phyloP scores from a whole-genome alignment of 2,888 invertebrate genomes.

The Arrhopalites spinosus region DNA sequence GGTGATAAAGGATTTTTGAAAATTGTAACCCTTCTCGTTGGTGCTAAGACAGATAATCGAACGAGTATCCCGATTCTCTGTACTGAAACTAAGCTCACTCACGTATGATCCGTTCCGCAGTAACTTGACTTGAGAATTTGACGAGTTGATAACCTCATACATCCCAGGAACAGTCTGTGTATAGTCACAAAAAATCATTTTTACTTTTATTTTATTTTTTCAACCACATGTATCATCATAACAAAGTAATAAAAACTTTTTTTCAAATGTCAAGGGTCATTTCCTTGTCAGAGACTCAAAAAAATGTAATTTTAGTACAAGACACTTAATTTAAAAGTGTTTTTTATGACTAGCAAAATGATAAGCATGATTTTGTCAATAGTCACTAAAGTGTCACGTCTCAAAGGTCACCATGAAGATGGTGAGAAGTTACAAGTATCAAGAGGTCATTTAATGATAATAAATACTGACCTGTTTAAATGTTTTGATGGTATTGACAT shows the following conservation, averaged over 20 bases:
- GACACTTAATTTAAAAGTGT: too few species aligned
- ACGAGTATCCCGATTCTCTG: constrained; percentile 39
- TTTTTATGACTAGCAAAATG: too few species aligned
- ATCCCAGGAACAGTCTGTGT: constrained; percentile 19
- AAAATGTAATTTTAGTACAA: too few species aligned
- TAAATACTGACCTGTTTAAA: constrained; percentile 24
- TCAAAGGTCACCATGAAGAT: too few species aligned
- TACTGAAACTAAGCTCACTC: constrained; percentile 41
- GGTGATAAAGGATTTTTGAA: constrained; percentile 32
- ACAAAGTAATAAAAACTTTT: background rate
- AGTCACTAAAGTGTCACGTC: too few species aligned
- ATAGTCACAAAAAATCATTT: background rate
- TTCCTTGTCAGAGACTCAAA: too few species aligned
- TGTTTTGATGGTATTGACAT: constrained; percentile 6
- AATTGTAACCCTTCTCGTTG: constrained; percentile 35
- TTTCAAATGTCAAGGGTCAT: background rate
- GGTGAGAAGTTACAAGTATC: too few species aligned
- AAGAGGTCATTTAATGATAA: too few species aligned
- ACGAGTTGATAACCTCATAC: constrained; percentile 23
- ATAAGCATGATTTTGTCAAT: too few species aligned
- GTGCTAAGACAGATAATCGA: background rate
- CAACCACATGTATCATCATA: background rate
- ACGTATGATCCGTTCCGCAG: constrained; percentile 41
- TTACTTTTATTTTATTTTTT: too few species aligned
- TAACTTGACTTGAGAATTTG: constrained; percentile 17